phyloP scores from a whole-genome alignment of 2,113 vertebrate species.

The Labrus mixtus region DNA sequence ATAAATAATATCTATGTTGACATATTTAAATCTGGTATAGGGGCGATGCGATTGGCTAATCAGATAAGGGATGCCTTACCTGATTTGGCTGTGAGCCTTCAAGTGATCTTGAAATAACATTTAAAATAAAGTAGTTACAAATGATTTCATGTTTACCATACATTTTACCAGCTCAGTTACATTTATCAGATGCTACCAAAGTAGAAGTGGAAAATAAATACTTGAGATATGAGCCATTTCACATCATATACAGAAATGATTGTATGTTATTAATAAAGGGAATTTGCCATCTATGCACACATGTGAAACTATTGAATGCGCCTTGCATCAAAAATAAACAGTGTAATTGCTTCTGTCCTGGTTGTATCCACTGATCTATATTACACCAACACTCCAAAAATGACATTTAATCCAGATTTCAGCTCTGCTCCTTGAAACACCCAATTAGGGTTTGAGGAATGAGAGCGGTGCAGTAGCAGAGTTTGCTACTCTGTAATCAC shows the following conservation, averaged over 20 bases:
- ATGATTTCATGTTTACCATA: no score
- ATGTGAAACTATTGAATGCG: not conserved
- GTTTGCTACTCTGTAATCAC: slow-evolving; percentile 71
- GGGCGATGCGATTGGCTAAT: no score
- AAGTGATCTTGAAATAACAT: no score
- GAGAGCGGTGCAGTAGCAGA: slow-evolving; percentile 42
- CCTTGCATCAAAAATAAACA: slow-evolving; percentile 3
- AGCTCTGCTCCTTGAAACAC: slow-evolving; percentile 36
- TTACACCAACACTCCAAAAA: not conserved
- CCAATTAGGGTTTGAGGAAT: slow-evolving; percentile 62
- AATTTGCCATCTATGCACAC: not conserved
- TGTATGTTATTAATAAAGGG: not conserved
- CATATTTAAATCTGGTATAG: no score
- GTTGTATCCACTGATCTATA: slow-evolving; percentile 21
- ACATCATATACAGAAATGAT: not conserved
- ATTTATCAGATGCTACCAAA: no score
- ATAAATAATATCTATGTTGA: no score
- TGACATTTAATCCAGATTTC: slow-evolving; percentile 14
- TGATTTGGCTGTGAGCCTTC: no score
- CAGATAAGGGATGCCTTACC: no score
- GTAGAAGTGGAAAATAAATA: no score
- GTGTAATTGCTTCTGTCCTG: slow-evolving; percentile 2
- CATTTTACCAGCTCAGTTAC: no score
- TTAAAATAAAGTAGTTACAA: no score
- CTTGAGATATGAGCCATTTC: no score